Evolutionary conservation across 2,113 vertebrate species (phyloP), one percentile per base, ranked within the genome.

Genomic region (Danionella cerebrum): DNA sequence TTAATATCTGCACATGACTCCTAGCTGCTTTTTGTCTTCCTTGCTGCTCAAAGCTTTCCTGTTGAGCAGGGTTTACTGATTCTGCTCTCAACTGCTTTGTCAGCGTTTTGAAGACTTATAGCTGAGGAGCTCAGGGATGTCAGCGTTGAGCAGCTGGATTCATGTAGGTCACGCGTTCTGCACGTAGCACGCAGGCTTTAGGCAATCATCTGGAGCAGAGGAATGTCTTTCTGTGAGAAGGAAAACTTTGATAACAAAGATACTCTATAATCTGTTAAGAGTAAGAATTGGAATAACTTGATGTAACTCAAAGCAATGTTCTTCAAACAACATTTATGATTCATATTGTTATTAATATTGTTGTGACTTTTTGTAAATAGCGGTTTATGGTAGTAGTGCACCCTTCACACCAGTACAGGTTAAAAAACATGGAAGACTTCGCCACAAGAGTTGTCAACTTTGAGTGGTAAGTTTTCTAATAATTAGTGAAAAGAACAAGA

Each of bases 161-260:
- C 85, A 84, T 87, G 82, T 88, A 89, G 87, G 87, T 90, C 88
- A 90, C 78, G 76, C 71, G 83, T 80, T 70, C 85, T 83, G 78
- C 79, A 83, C 80, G 53, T 72, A 66, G 27, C 71, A 57, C 44
- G 63, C 50, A 55, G 29, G 47, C 62, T 69, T 16, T 58, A 39
- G 10, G n/a, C 47, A 22, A 53, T 18, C 36, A 50, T 29, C 54
- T 58, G 14, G 38, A 60, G 45, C 7, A 29, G 18, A 44, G 65
- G 79, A 79, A 81, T 31, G 57, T 45, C 39, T 60, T 27, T 60
- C 22, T 19, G 25, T 42, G 24, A 5, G 11, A 8, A 5, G 5
- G 10, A 33, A 53, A 29, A 41, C 13, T 14, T 0, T 70, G 78
- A 81, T 81, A 77, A 89, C 90, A 90, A 82, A 88, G 65, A 72